Evolutionary conservation across 2,888 invertebrate species (phyloP), one percentile per base, ranked within the genome.

Genomic region (Drepana falcataria): DNA sequence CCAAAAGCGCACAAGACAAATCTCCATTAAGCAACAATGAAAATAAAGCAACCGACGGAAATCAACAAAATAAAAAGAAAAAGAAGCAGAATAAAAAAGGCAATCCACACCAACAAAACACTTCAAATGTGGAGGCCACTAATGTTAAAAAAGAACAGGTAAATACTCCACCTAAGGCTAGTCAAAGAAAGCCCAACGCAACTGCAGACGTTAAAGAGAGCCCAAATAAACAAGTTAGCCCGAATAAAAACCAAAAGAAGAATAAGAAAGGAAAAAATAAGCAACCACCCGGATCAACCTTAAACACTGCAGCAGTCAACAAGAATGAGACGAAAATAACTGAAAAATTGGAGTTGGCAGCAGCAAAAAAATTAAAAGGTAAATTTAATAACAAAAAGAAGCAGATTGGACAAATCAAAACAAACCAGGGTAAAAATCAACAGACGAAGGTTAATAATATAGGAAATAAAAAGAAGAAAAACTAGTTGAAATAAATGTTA

Each of bases 341-440:
- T 7, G 80, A 82, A 52, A 72, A 75, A 37, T 52, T 81, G 0
- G 79, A 82, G 68, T 69, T 74, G 3, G 73, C 68, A 54, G 81
- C 73, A 48, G 75, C 87, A 2, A 81, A 79, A 55, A 87, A 87
- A 63, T 58, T 89, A 2, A 89, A 88, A 69, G 83, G 81, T 40
- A 75, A 82, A 58, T 64, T 75, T 5, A 85, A 84, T 56, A 87
- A 85, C 60, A 77, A 83, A 51, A 83, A 83, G 56, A 87, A 88
- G 58, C 71, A 79, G 65, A 83, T 89, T 59, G 89, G 89, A 51
- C 74, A 83, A 56, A 53, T 87, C 34, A 81, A 79, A 55, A 65
- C 61, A 35, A 75, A 73, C 52, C 78, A 77, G 61, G 64, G 58
- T 52, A 70, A 68, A 56, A 69, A 63, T 4, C 56, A 55, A 58